Conservation (phyloP, 1,140 invertebrate genomes). For the Pogonomyrmex californicus region DNA sequence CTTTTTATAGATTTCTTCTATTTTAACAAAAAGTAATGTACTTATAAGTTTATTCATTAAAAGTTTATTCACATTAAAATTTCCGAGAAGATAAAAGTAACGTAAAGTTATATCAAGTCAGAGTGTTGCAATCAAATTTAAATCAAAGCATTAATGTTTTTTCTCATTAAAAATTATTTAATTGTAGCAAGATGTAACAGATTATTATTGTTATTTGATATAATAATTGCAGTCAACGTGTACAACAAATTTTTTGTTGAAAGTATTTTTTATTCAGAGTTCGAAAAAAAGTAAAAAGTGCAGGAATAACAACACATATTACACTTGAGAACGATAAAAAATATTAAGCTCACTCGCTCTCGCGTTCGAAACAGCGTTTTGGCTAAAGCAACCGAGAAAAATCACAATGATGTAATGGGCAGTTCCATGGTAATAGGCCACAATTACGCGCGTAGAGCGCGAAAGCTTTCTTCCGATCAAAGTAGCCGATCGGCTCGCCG, state of each 20-base stretch:
- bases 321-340: conserved; percentile 10
- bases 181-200: background rate
- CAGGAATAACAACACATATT: conserved; percentile 13
- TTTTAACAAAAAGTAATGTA: background rate
- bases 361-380: conserved; percentile 8
- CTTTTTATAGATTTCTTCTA: background rate
- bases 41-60: background rate
- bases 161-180: background rate
- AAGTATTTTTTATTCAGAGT: background rate
- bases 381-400: conserved; percentile 40
- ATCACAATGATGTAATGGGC: conserved; percentile 57
- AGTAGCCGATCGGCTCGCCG: conserved; percentile 37
- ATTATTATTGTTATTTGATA: background rate
- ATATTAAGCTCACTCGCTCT: conserved; percentile 1
- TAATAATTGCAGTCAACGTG: background rate
- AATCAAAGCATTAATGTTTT: background rate
- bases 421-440: conserved; percentile 59
- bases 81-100: background rate
- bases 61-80: background rate
- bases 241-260: background rate
- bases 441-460: conserved; percentile 59
- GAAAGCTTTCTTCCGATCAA: conserved; percentile 61
- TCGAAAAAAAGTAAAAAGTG: background rate
- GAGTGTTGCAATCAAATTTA: background rate
- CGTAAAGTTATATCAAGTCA: background rate